phyloP scores from a whole-genome alignment of 2,113 vertebrate species.

The Paracanthobrama guichenoti region DNA sequence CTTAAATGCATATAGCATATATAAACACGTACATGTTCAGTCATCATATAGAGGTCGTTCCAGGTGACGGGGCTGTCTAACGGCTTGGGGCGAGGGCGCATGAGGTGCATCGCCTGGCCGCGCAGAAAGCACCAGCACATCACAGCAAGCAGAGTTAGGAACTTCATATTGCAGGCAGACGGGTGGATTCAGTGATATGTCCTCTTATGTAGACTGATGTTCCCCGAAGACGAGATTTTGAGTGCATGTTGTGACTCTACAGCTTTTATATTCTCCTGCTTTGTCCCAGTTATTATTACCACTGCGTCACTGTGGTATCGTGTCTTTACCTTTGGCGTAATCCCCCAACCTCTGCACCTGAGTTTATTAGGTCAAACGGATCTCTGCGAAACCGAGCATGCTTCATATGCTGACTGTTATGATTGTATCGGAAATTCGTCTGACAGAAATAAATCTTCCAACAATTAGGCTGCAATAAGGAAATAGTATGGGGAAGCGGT shows the following conservation, averaged over 20 bases:
- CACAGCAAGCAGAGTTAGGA: constrained; percentile 7
- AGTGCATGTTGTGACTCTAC: constrained; percentile 6
- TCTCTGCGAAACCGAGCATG: not conserved
- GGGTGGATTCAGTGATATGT: not conserved
- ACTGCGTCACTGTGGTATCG: constrained; percentile 47
- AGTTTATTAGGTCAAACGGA: constrained; percentile 35
- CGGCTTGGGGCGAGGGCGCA: constrained; percentile 33
- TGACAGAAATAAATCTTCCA: constrained; percentile 2
- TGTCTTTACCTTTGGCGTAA: constrained; percentile 31
- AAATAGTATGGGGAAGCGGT: not conserved
- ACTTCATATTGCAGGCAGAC: constrained; percentile 45
- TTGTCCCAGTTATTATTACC: constrained; percentile 31
- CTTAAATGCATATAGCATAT: not conserved
- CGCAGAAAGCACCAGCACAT: constrained; percentile 13
- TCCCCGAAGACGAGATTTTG: not conserved
- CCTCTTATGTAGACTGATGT: not conserved
- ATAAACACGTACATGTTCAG: constrained; percentile 48
- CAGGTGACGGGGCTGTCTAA: constrained; percentile 56
- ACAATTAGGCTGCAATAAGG: constrained; percentile 7
- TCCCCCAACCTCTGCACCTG: constrained; percentile 44
- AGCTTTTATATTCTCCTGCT: constrained; percentile 35
- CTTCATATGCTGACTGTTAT: constrained; percentile 27
- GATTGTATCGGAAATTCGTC: constrained; percentile 42
- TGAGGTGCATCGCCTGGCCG: constrained; percentile 2
- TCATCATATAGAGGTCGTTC: constrained; percentile 53